These are phyloP conservation scores for Junonia oenone DNA, from an alignment of 2,888 invertebrate species.

Conservation along the genomic window DNA sequence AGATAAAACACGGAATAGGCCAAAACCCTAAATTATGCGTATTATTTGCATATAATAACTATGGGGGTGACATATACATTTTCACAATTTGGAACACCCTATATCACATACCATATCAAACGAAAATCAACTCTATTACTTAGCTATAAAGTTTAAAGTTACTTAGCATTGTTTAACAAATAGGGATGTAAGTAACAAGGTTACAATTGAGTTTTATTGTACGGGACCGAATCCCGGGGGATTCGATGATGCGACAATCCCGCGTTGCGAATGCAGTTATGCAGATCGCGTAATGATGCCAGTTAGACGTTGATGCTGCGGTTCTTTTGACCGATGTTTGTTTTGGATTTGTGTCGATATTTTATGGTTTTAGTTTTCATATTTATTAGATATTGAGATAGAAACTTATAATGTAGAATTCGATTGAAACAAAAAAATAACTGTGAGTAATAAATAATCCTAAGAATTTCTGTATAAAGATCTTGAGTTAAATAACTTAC, in stretches of 20 bases:
- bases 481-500: no score
- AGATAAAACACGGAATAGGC: conserved; percentile 73
- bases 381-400: no score
- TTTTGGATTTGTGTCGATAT: conserved; percentile 20
- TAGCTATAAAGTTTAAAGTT: conserved; percentile 5
- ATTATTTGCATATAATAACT: conserved; percentile 78
- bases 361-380: no score
- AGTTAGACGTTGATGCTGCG: conserved; percentile 46
- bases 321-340: conserved; percentile 32
- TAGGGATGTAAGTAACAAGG: conserved; percentile 18
- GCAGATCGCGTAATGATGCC: conserved; percentile 64
- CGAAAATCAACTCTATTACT: conserved; percentile 26
- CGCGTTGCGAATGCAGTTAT: conserved; percentile 62
- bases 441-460: no score
- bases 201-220: conserved; percentile 31
- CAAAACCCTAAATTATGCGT: conserved; percentile 69
- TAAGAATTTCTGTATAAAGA: no score
- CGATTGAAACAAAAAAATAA: not conserved
- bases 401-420: not conserved
- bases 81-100: conserved; percentile 1
- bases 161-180: not conserved
- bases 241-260: conserved; percentile 55
- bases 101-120: conserved; percentile 1
- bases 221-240: conserved; percentile 41
- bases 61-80: conserved; percentile 56